Evolutionary conservation across 2,797 vertebrate genomes (phyloP).

Genomic region (Syngnathus rostellatus): DNA sequence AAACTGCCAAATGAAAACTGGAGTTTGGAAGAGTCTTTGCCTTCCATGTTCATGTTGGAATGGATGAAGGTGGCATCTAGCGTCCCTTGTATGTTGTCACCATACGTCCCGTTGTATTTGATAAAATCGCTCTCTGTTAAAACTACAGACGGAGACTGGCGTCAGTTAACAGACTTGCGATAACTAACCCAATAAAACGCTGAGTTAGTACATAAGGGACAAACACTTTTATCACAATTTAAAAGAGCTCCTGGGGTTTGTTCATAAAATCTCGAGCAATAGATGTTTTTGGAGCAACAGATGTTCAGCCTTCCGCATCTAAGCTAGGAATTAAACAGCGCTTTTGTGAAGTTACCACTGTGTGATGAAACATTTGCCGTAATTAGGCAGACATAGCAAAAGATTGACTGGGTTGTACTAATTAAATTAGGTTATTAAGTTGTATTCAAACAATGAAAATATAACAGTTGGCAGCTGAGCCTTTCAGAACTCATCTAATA

Average conservation of each 20-base stretch:
- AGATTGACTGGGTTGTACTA: too few species aligned
- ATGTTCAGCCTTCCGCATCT: too few species aligned
- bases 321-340: too few species aligned
- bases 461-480: too few species aligned
- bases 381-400: too few species aligned
- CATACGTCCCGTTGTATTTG: slow-evolving; percentile 75
- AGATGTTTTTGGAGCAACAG: too few species aligned
- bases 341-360: too few species aligned
- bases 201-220: not conserved
- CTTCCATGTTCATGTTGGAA: slow-evolving; percentile 60
- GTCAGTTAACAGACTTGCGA: not conserved
- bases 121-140: slow-evolving; percentile 79
- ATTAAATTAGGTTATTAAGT: too few species aligned
- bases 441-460: too few species aligned
- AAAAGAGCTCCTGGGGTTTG: not conserved
- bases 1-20: slow-evolving; percentile 82
- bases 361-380: too few species aligned
- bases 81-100: slow-evolving; percentile 59
- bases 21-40: slow-evolving; percentile 67
- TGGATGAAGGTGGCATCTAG: slow-evolving; percentile 56
- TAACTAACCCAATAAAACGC: not conserved
- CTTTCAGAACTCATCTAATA: too few species aligned
- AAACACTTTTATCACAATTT: not conserved
- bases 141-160: slow-evolving; percentile 54
- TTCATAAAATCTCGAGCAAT: not conserved